These are phyloP conservation scores for Festucalex cinctus DNA, from an alignment of 2,113 vertebrate species.

Conservation along the genomic window DNA sequence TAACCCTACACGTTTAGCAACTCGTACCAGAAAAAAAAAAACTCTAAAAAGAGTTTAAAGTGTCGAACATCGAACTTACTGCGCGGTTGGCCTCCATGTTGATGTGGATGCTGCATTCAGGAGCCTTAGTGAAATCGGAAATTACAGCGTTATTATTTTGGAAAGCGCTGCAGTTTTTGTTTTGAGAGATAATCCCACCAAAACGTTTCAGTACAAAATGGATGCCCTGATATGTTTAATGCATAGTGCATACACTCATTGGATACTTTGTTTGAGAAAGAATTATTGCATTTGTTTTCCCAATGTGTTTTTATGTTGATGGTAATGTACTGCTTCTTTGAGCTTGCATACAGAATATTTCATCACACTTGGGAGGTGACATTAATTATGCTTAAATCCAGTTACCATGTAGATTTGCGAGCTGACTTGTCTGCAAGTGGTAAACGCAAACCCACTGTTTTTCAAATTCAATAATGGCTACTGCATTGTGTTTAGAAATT, in stretches of 20 bases:
- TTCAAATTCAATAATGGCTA: neutral
- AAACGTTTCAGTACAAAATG: neutral
- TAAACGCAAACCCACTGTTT: neutral
- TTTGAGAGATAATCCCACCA: neutral
- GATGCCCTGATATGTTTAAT: neutral
- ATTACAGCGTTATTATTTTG: neutral
- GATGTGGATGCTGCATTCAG: neutral
- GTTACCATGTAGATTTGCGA: neutral
- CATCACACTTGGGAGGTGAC: neutral
- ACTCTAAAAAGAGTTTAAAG: neutral
- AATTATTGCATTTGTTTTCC: neutral
- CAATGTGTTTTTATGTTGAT: neutral
- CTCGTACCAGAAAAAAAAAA: neutral
- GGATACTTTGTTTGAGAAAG: neutral
- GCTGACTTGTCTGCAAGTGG: neutral
- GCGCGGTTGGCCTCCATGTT: neutral
- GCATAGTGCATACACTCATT: neutral
- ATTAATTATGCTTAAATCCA: neutral
- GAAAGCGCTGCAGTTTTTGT: neutral
- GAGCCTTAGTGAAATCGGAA: neutral
- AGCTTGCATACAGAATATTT: neutral
- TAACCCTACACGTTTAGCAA: neutral
- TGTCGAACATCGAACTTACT: too few species aligned
- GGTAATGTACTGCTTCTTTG: neutral
- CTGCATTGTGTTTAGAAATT: neutral